These are phyloP conservation scores for Pangasius macronema DNA, from an alignment of 2,797 vertebrate genomes.

Conservation along the genomic window DNA sequence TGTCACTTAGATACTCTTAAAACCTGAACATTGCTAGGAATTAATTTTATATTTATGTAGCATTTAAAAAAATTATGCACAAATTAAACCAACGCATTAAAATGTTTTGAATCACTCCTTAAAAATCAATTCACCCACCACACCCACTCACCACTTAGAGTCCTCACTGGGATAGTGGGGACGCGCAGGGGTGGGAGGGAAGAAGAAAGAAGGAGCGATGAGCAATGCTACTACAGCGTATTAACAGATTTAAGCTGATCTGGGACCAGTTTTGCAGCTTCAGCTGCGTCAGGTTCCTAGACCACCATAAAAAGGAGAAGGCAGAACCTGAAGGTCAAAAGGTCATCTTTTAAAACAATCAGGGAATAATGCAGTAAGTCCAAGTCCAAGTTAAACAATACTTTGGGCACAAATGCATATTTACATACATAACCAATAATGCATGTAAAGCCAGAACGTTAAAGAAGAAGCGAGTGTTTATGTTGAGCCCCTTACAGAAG, in stretches of 20 bases:
- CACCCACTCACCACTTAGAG: constrained; percentile 55
- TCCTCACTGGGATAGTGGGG: constrained; percentile 57
- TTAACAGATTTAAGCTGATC: constrained; percentile 33
- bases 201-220: constrained; percentile 54
- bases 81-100: not conserved
- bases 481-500: constrained; percentile 5
- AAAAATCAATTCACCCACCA: not conserved
- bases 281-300: not conserved
- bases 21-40: not conserved
- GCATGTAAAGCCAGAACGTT: constrained; percentile 13
- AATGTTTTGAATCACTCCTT: not conserved
- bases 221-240: not conserved
- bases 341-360: not conserved
- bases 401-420: not conserved
- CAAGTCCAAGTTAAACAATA: not conserved
- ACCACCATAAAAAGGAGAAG: constrained; percentile 19
- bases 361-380: not conserved
- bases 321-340: constrained; percentile 7
- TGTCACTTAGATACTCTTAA: not conserved
- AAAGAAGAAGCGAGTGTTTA: not conserved
- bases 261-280: constrained; percentile 26
- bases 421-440: not conserved
- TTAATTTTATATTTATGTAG: not conserved
- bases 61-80: not conserved
- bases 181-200: constrained; percentile 19